Base-by-base conservation (phyloP, 2,113 vertebrate genomes). In the Oryzias celebensis region DNA sequence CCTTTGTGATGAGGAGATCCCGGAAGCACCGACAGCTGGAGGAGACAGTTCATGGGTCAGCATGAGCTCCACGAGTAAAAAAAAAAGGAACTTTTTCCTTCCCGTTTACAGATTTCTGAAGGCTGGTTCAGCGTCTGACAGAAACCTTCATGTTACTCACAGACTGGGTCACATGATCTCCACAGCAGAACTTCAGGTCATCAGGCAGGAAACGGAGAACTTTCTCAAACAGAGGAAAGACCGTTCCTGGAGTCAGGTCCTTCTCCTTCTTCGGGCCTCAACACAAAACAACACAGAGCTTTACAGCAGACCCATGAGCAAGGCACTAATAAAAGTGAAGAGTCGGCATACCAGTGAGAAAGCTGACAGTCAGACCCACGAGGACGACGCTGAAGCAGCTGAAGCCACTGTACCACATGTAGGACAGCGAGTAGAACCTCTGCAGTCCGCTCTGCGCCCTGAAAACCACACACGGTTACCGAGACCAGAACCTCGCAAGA, bases 361-460 rank as follows among this genome's bases (percentile, higher is more conserved):
- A 81, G 80, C 96, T 98, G 90, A 97, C 81, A 44, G 92, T 58
- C 62, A 98, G 90, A 36, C 96, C 96, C 45, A 93, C 87, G 2
- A 94, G 5, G 16, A 98, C 81, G 69, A 96, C 95, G 0, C 91
- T 92, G 68, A 89, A 87, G 71, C 95, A 96, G 86, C 91, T 95
- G 86, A 96, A 91, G 0, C 89, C 95, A 0, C 95, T 96, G 89
- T 98, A 98, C 96, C 96, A 98, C 88, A 98, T 88, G 82, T 97
- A 98, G 0, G 96, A 98, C 71, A 98, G 62, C 2, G 90, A 93
- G 60, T 98, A 97, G 43, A 98, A 87, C 0, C 77, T 87, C 73
- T 87, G 88, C 57, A 97, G 87, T 17, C 94, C 94, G n/a, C 36
- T 36, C 8, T 8, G 36, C 36, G 8, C 10, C 36, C 36, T 36